Evolutionary conservation across 2,113 vertebrate species (phyloP).

Genomic region (Parus major): DNA sequence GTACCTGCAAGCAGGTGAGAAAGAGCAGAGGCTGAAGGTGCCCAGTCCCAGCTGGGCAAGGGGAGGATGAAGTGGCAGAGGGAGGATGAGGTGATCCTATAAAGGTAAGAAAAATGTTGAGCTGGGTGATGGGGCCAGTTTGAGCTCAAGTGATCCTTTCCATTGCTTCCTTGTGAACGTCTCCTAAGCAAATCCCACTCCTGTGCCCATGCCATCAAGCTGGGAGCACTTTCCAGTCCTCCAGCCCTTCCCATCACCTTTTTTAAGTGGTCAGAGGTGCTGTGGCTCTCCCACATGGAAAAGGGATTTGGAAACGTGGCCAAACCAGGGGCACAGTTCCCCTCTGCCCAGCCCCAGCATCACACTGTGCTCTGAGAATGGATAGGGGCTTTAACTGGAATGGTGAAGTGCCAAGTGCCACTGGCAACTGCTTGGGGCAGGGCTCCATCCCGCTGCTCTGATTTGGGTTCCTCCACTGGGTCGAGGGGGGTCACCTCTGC

Average conservation of each 20-base stretch:
- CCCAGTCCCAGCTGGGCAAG: not conserved
- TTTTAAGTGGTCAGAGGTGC: not conserved
- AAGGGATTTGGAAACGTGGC: not conserved
- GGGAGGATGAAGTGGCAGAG: not conserved
- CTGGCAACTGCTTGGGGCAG: not conserved
- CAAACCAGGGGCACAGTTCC: not conserved
- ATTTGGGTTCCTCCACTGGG: not conserved
- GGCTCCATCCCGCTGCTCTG: not conserved
- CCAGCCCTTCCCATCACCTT: not conserved
- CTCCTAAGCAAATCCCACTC: not conserved
- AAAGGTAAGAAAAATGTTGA: not conserved
- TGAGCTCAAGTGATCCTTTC: not conserved
- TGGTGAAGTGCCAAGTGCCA: not conserved
- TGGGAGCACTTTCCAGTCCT: not conserved
- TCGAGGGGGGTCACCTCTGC: not conserved
- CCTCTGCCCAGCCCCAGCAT: not conserved
- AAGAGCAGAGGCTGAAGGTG: not conserved
- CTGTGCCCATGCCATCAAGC: not conserved
- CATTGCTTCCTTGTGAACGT: not conserved
- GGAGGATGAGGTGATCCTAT: not conserved
- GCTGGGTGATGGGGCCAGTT: not conserved
- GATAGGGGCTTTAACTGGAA: not conserved
- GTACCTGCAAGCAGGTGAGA: not conserved
- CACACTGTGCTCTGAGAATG: not conserved
- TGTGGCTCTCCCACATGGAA: not conserved